A percentile compares a stretch with the other conserved stretches of the same genome.
These are phyloP conservation scores for Microctonus hyperodae DNA, from an alignment of 2,888 invertebrate genomes.

Conservation along the genomic window DNA sequence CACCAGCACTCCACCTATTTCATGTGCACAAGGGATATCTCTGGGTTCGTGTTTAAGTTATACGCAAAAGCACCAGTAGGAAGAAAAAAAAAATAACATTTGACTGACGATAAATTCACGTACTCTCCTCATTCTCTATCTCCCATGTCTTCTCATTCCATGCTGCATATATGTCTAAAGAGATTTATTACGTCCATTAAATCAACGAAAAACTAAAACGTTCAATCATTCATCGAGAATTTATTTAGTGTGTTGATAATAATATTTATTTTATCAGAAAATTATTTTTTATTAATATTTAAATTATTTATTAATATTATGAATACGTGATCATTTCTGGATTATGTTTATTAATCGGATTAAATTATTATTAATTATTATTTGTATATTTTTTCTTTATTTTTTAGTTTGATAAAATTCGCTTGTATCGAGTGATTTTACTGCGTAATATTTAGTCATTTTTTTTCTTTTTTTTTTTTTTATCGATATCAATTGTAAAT, in stretches of 20 bases:
- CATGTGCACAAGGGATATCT: not conserved
- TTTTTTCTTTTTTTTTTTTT: not conserved
- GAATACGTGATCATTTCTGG: too few species aligned
- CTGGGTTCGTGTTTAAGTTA: not conserved
- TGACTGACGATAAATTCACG: conserved; percentile 35
- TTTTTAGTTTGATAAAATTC: not conserved
- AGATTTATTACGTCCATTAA: conserved; percentile 9
- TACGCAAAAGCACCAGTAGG: conserved; percentile 7
- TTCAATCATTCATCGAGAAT: conserved; percentile 5
- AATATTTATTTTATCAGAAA: too few species aligned
- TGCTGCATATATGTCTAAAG: conserved; percentile 3
- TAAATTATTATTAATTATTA: not conserved
- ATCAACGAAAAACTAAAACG: conserved; percentile 7
- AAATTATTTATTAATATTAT: too few species aligned
- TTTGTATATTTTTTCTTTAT: not conserved
- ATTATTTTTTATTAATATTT: too few species aligned
- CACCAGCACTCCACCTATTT: not conserved
- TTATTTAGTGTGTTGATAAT: not conserved
- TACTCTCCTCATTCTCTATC: conserved; percentile 9
- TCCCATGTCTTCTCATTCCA: not conserved
- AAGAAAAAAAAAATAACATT: conserved; percentile 28
- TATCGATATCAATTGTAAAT: conserved; percentile 14
- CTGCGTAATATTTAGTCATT: not conserved
- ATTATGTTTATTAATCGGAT: not conserved
- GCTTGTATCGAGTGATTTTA: not conserved